Evolutionary conservation across 1,140 invertebrate species (phyloP), one percentile per base, ranked within the genome.

Genomic region (Archivesica marissinica): DNA sequence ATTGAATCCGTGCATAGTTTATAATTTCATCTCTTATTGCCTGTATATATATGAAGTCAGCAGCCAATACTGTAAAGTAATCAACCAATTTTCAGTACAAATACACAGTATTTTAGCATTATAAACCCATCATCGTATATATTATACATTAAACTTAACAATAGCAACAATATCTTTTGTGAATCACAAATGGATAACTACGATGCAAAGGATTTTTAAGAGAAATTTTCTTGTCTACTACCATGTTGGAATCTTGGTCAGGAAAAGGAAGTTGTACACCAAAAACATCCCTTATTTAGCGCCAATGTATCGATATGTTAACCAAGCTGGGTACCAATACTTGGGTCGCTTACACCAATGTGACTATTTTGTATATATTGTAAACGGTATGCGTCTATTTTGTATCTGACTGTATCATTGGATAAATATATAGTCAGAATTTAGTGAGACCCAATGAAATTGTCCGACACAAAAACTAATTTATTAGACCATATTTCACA

Each of bases 201-300:
- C 50, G 70, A 76, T 52, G 33, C 33, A 41, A 41, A 0, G 17
- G 75, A 85, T 85, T 78, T 70, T 44, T 1, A 41, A 38, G 1
- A 2, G 4, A 39, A 33, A 20, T n/a, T 11, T 38, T 17, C 17
- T 20, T 0, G 17, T 20, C 74, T 23, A 64, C 75, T 85, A 76
- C 79, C 80, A 83, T 85, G 82, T 85, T 85, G 82, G 82, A 72
- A 72, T 54, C 28, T 81, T 61, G 44, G 66, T 25, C 39, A 50
- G 82, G 61, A 85, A 83, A 85, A 85, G 82, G 74, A 76, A 76
- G 61, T 85, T 25, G 0, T 13, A 28, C 13, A 2, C 59, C 38
- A 13, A 47, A 72, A n/a, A 44, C 50, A 44, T 28, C n/a, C 13
- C 1, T 52, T 72, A 41, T 13, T 47, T 25, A 3, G 44, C 38